Evolutionary conservation across 2,113 vertebrate genomes (phyloP).

Genomic region (Zosterops borbonicus): DNA sequence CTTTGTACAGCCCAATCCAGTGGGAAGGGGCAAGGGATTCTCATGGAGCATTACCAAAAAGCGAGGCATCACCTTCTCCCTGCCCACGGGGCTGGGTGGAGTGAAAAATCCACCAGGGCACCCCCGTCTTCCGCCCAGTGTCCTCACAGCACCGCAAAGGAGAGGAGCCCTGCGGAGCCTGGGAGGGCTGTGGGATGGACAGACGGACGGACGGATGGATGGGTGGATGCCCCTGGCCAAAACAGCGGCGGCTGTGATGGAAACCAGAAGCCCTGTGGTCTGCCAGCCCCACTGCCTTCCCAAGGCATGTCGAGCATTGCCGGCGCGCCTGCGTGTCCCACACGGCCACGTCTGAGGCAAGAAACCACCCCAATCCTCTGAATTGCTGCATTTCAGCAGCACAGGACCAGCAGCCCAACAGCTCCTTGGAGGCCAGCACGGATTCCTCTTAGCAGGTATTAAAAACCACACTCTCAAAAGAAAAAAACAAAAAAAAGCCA

Average conservation of each 20-base stretch:
- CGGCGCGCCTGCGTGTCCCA: not conserved
- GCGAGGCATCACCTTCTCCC: not conserved
- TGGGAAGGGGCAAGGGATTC: fast-evolving
- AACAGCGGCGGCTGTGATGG: not conserved
- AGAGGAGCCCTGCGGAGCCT: not conserved
- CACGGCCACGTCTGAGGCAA: fast-evolving
- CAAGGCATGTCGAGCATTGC: not conserved
- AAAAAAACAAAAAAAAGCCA: too few relatives aligned
- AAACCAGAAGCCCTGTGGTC: constrained; percentile 23
- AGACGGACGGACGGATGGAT: fast-evolving
- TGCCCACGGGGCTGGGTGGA: fast-evolving
- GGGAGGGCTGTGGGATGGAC: not conserved
- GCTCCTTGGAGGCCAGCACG: fast-evolving
- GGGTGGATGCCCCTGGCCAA: not conserved
- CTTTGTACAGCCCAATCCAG: not conserved
- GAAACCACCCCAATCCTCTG: not conserved
- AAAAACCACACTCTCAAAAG: not conserved
- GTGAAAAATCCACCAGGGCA: not conserved
- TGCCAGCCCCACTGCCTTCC: not conserved
- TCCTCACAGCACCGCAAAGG: not conserved
- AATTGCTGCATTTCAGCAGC: not conserved
- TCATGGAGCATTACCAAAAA: not conserved
- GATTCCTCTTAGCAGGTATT: not conserved
- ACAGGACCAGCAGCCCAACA: not conserved
- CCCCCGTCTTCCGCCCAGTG: not conserved